A percentile compares a stretch with the other conserved stretches of the same genome.
phyloP scores from a whole-genome alignment of 2,113 vertebrate species.

The Megalops atlanticus region DNA sequence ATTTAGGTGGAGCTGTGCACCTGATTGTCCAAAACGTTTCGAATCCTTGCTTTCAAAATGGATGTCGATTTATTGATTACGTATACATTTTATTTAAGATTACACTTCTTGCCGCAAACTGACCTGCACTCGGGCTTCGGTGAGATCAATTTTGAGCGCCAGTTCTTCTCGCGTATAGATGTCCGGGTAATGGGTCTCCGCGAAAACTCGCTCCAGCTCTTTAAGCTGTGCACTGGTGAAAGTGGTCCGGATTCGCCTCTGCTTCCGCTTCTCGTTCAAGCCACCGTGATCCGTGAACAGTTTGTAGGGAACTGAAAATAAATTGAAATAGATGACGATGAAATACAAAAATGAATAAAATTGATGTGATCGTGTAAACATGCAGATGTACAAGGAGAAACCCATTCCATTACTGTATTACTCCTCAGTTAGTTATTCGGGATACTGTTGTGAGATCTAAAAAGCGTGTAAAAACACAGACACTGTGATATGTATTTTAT shows the following conservation, averaged over 20 bases:
- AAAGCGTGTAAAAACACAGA: no score
- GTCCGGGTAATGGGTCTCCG: conserved; percentile 82
- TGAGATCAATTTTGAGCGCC: conserved; percentile 82
- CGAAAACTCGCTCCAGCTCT: conserved; percentile 81
- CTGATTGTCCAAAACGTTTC: neutral
- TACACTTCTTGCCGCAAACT: neutral
- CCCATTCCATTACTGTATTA: no score
- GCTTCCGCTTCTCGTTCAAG: conserved; percentile 90
- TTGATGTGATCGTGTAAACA: no score
- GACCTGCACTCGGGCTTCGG: conserved; percentile 85
- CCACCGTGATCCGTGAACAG: conserved; percentile 97
- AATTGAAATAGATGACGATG: neutral
- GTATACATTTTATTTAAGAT: neutral
- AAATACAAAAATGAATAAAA: neutral
- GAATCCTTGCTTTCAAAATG: neutral
- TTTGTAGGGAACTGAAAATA: conserved; percentile 91
- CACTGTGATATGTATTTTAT: no score
- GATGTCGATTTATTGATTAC: neutral
- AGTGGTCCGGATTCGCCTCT: conserved; percentile 80
- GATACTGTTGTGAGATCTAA: no score
- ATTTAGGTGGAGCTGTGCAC: neutral
- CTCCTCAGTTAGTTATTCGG: no score
- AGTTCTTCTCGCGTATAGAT: conserved; percentile 86
- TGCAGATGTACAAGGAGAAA: neutral
- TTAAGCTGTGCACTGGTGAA: conserved; percentile 86